Evolutionary conservation across 2,888 invertebrate genomes (phyloP).

Genomic region (Tridacna crocea): DNA sequence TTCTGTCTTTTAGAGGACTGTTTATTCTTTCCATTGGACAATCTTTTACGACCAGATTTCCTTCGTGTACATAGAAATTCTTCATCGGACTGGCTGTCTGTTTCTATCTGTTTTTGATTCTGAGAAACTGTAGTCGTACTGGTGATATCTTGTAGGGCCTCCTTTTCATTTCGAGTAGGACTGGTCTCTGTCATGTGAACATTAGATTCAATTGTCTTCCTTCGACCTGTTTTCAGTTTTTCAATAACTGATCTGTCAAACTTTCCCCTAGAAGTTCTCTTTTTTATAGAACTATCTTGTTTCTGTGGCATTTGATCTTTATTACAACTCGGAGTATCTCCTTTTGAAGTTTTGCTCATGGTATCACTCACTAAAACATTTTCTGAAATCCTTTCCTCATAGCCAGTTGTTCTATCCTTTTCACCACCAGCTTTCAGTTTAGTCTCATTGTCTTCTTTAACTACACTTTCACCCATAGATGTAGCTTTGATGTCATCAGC

Average conservation of each 20-base stretch:
- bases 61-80: constrained; percentile 51
- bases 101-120: background rate
- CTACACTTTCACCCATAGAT: too few relatives aligned
- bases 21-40: constrained; percentile 29
- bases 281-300: background rate
- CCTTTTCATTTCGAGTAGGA: background rate
- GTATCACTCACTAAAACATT: background rate
- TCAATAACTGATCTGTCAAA: constrained; percentile 35
- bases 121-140: background rate
- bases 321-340: background rate
- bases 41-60: constrained; percentile 51
- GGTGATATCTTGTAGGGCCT: constrained; percentile 1
- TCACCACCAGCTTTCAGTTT: too few relatives aligned
- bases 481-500: too few relatives aligned
- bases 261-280: constrained; percentile 29
- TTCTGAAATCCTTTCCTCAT: too few relatives aligned
- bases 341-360: background rate
- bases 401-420: too few relatives aligned
- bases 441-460: too few relatives aligned
- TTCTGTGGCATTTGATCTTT: background rate
- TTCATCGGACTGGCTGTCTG: constrained; percentile 33
- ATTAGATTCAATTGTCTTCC: background rate
- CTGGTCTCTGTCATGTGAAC: background rate
- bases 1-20: constrained; percentile 41
- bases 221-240: constrained; percentile 33